Percentiles rank a stretch among this genome's conserved stretches.
These are phyloP conservation scores for Drosophila sucinea DNA, from an alignment of 1,140 invertebrate species.

Conservation along the genomic window DNA sequence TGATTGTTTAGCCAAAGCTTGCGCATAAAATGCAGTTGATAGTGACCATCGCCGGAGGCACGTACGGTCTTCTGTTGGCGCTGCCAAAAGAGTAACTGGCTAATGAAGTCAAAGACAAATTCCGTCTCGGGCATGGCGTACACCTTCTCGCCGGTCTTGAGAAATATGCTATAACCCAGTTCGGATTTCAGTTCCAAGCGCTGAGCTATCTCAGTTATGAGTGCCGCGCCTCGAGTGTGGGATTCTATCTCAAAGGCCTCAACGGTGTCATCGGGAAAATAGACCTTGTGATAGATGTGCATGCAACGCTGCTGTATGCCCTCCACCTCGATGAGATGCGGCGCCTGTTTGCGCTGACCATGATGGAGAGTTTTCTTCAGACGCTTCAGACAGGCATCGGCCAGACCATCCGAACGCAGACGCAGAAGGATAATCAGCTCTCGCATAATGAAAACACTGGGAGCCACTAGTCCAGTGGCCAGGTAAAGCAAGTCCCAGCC, in stretches of 20 bases:
- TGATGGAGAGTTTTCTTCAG: constrained; percentile 91
- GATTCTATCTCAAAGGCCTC: constrained; percentile 92
- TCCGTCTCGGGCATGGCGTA: constrained; percentile 96
- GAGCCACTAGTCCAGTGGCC: constrained; percentile 92
- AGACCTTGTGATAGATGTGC: constrained; percentile 95
- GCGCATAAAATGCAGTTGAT: constrained; percentile 98
- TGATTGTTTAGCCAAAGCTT: constrained; percentile 96
- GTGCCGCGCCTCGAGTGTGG: constrained; percentile 93
- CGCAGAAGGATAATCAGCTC: constrained; percentile 90
- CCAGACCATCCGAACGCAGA: constrained; percentile 90
- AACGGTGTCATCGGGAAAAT: constrained; percentile 96
- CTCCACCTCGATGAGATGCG: constrained; percentile 96
- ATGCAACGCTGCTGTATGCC: constrained; percentile 97
- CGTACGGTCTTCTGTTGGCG: constrained; percentile 90
- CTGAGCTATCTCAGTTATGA: constrained; percentile 92
- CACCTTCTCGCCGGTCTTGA: constrained; percentile 94
- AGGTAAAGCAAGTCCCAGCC: constrained; percentile 98
- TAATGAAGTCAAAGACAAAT: constrained; percentile 98
- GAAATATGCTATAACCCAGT: constrained; percentile 96
- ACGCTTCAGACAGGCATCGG: constrained; percentile 91
- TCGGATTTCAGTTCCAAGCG: constrained; percentile 89
- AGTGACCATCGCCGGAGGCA: constrained; percentile 87
- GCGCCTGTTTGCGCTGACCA: constrained; percentile 93
- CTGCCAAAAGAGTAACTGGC: constrained; percentile 94
- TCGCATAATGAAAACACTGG: constrained; percentile 85